Base-by-base conservation (phyloP, 2,888 invertebrate species). In the Elegia similella region DNA sequence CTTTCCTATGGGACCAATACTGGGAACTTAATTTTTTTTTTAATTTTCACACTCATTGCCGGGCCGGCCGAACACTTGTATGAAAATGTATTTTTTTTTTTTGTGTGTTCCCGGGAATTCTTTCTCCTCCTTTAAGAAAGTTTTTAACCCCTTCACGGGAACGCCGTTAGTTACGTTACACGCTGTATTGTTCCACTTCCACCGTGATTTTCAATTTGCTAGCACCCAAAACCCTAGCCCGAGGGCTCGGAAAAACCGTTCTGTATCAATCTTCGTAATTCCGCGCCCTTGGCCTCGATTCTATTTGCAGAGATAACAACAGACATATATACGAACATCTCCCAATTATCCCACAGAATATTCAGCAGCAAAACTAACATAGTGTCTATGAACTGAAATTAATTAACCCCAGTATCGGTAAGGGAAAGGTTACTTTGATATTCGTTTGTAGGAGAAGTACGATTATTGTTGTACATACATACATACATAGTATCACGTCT, bases 161-260 rank as follows among this genome's bases (percentile, higher is more conserved):
- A n/a, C n/a, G n/a, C n/a, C n/a, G n/a, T n/a, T n/a, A n/a, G n/a
- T n/a, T n/a, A n/a, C n/a, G n/a, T n/a, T n/a, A n/a, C n/a, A n/a
- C n/a, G n/a, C n/a, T n/a, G n/a, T n/a, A n/a, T n/a, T n/a, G n/a
- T n/a, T 34, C 10, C 12, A 34, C 10, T 34, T 34, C 10, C 10
- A 10, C 10, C 0, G 10, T 12, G 10, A 10, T n/a, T 5, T n/a
- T n/a, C 12, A 38, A 38, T 38, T 38, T 38, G 6, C 38, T 12
- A 2, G 1, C 38, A 38, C 61, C 60, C 62, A 59, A 48, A 42
- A 17, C 42, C 43, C 23, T 46, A 47, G 16, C 42, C 34, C 6
- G 23, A 30, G 30, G 52, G 30, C 6, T 12, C 30, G 42, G 53
- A 53, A 53, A 53, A 53, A 53, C 53, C 30, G 15, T 53, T 43